These are phyloP conservation scores for Phainopepla nitens DNA, from an alignment of 2,113 vertebrate species.

Conservation along the genomic window DNA sequence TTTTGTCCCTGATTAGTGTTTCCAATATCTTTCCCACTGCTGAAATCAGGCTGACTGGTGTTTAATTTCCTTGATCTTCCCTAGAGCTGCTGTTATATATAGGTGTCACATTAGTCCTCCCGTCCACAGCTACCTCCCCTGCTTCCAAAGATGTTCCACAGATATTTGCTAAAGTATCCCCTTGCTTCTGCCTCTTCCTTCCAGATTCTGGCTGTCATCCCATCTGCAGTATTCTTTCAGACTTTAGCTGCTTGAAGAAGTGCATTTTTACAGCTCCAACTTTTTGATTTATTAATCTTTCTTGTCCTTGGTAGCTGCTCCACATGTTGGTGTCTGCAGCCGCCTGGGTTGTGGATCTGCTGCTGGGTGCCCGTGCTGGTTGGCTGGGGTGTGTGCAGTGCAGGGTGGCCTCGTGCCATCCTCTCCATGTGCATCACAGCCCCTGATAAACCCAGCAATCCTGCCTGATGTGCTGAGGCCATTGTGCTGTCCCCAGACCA, in stretches of 20 bases:
- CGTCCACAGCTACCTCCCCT: neutral
- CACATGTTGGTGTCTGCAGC: neutral
- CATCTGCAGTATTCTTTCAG: neutral
- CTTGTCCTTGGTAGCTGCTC: neutral
- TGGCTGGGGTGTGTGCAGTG: neutral
- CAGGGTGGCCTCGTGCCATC: neutral
- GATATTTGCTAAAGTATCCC: neutral
- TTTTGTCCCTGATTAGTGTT: conserved; percentile 78
- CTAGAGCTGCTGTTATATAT: conserved; percentile 59
- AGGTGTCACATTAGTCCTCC: conserved; percentile 53
- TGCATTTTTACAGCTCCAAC: neutral
- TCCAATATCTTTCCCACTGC: conserved; percentile 71
- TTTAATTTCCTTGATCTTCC: conserved; percentile 73
- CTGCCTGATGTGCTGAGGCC: neutral
- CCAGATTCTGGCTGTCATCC: neutral
- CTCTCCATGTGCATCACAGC: neutral
- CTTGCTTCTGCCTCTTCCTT: neutral
- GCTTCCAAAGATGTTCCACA: neutral
- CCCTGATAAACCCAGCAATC: neutral
- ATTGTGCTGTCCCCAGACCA: neutral
- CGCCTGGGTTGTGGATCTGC: rapidly evolving
- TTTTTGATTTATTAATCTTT: neutral
- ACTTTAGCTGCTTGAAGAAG: neutral
- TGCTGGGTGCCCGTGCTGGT: neutral
- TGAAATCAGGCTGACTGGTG: conserved; percentile 70